These are phyloP conservation scores for Camponotus fellah DNA, from an alignment of 2,888 invertebrate species.

Conservation along the genomic window DNA sequence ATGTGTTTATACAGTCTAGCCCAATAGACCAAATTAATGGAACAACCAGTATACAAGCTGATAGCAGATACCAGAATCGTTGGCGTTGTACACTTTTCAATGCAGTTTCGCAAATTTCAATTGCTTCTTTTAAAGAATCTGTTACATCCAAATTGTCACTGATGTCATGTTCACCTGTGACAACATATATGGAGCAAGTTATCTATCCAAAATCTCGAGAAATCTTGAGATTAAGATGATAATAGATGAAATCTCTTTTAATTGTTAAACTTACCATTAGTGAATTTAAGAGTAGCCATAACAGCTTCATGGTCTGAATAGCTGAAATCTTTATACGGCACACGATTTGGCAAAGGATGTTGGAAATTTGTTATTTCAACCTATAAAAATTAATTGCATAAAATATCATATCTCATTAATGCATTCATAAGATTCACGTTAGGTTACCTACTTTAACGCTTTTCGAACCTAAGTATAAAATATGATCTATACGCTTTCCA, in stretches of 20 bases:
- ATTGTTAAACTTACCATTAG: conserved; percentile 80
- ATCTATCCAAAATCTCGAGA: neutral
- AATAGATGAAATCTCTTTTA: conserved; percentile 66
- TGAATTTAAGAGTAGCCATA: conserved; percentile 86
- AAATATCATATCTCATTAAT: neutral
- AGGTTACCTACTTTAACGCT: conserved; percentile 76
- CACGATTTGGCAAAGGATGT: conserved; percentile 91
- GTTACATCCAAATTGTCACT: conserved; percentile 72
- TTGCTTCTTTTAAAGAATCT: conserved; percentile 87
- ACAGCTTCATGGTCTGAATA: conserved; percentile 97
- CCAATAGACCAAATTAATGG: conserved; percentile 82
- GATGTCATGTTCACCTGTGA: conserved; percentile 73
- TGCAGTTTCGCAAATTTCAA: conserved; percentile 88
- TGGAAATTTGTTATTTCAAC: conserved; percentile 88
- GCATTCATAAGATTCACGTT: neutral
- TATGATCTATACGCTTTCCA: conserved; percentile 97
- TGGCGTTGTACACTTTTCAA: conserved; percentile 86
- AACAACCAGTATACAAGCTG: conserved; percentile 87
- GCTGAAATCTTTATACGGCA: conserved; percentile 91
- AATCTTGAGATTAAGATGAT: conserved; percentile 15
- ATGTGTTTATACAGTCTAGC: conserved; percentile 76
- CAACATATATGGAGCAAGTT: conserved; percentile 24
- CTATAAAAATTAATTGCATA: conserved; percentile 67
- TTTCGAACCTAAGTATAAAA: conserved; percentile 89
- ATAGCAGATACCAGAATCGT: conserved; percentile 87